Base-by-base conservation (phyloP, 2,113 vertebrate genomes). In the Phocoena phocoena region DNA sequence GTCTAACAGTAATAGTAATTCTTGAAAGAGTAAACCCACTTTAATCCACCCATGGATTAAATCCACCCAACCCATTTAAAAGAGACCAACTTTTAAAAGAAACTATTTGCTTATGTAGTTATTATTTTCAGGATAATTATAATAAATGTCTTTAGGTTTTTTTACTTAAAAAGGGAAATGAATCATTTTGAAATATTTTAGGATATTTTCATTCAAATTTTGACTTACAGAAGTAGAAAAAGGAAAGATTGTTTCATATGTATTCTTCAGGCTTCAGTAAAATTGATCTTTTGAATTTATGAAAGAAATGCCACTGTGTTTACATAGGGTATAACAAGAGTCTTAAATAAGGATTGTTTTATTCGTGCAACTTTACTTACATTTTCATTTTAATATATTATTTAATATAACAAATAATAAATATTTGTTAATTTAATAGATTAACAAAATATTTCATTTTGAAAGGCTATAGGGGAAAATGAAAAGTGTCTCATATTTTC, bases 161-260 rank as follows among this genome's bases (percentile, higher is more conserved):
- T 55, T 95, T 33, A 81, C 47, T 87, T 90, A 41, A 9, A 94
- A 86, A 82, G 79, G 8, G 47, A 85, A 96, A 9, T 87, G 13
- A 92, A 90, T 87, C 15, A 88, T 88, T 89, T 81, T 2, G 7
- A 3, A 14, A 83, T 90, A 47, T 70, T 86, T 97, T 38, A 67
- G 36, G 6, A 70, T 90, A 84, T 87, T 91, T 95, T 93, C 38
- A 71, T 88, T 91, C 13, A 85, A 89, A 95, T 80, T 96, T 86
- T 79, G 28, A 65, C 14, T 82, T 90, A 50, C 1, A 76, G 36
- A 89, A 95, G 6, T 81, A 82, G 18, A 41, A 92, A 81, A 94
- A 85, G 4, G 13, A 23, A 79, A 82, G 31, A 33, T 68, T 38
- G 1, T 85, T 96, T 93, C 28, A 70, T 90, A 88, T 73, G 11